Conservation (phyloP, 2,888 invertebrate species). For the Nephrotoma guestfalica region DNA sequence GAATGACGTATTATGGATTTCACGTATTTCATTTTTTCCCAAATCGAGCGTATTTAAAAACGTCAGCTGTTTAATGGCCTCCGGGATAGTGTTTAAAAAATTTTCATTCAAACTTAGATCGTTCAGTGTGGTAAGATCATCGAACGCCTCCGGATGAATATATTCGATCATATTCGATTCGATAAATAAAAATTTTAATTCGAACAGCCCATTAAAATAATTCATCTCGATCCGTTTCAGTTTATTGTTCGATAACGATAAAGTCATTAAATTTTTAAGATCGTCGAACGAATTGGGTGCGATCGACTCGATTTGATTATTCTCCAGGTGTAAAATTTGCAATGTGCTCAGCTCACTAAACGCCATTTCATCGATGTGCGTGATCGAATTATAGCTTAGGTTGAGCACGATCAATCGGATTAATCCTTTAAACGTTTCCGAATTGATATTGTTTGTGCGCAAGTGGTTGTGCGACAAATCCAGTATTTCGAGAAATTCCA, state of each 20-base stretch:
- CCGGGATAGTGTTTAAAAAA: constrained; percentile 51
- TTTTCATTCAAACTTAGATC: constrained; percentile 64
- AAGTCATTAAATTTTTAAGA: constrained; percentile 59
- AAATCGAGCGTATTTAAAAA: constrained; percentile 63
- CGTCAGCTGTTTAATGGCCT: constrained; percentile 50
- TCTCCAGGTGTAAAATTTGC: constrained; percentile 57
- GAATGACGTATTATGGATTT: constrained; percentile 55
- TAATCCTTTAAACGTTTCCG: constrained; percentile 60
- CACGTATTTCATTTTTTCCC: constrained; percentile 64
- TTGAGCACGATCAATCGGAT: constrained; percentile 59
- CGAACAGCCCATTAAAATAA: constrained; percentile 57
- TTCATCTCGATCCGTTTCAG: constrained; percentile 50
- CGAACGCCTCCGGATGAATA: constrained; percentile 55
- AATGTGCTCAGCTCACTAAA: constrained; percentile 61
- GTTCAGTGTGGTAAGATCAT: constrained; percentile 61
- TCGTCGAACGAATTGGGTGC: constrained; percentile 59
- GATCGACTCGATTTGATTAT: constrained; percentile 53
- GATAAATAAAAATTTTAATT: constrained; percentile 55
- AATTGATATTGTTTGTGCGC: constrained; percentile 58
- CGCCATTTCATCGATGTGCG: constrained; percentile 50
- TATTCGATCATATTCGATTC: constrained; percentile 57
- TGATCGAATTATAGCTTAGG: constrained; percentile 55
- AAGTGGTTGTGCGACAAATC: constrained; percentile 60
- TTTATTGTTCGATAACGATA: constrained; percentile 57
- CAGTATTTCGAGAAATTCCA: constrained; percentile 55